Evolutionary conservation across 2,888 invertebrate species (phyloP).

Genomic region (Arenicola marina): DNA sequence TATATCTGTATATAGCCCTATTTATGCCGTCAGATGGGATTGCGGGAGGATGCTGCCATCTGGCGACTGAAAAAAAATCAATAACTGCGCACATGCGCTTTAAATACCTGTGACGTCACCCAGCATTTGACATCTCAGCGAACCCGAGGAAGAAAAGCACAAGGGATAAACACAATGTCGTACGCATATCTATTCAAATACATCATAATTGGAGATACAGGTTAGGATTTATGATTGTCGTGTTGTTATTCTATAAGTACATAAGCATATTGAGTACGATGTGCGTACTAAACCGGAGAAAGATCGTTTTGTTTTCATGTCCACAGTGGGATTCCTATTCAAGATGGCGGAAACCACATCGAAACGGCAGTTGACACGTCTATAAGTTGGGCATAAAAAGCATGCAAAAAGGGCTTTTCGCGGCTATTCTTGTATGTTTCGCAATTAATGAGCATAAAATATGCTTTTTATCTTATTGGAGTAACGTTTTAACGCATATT

Average conservation of each 20-base stretch:
- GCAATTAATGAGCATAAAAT: neutral
- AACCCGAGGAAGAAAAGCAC: too few relatives aligned
- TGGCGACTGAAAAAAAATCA: neutral
- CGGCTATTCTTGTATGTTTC: too few relatives aligned
- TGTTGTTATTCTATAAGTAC: neutral
- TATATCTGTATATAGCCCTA: too few relatives aligned
- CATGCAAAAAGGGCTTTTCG: too few relatives aligned
- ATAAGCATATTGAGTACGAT: neutral
- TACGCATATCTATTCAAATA: constrained; percentile 40
- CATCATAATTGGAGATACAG: constrained; percentile 40
- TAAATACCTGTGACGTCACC: too few relatives aligned
- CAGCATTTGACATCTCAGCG: too few relatives aligned
- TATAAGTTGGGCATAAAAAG: too few relatives aligned
- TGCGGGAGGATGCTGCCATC: too few relatives aligned
- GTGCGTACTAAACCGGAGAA: neutral
- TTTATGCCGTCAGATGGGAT: too few relatives aligned
- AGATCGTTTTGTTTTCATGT: neutral
- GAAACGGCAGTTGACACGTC: too few relatives aligned
- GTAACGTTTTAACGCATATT: too few relatives aligned
- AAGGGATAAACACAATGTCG: constrained; percentile 33
- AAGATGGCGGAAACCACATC: constrained; percentile 19
- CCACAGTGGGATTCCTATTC: neutral
- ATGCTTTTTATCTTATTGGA: neutral
- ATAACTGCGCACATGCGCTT: neutral
- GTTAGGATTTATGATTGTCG: constrained; percentile 12